Evolutionary conservation across 2,888 invertebrate genomes (phyloP), one percentile per base, ranked within the genome.

Genomic region (Pecten maximus): DNA sequence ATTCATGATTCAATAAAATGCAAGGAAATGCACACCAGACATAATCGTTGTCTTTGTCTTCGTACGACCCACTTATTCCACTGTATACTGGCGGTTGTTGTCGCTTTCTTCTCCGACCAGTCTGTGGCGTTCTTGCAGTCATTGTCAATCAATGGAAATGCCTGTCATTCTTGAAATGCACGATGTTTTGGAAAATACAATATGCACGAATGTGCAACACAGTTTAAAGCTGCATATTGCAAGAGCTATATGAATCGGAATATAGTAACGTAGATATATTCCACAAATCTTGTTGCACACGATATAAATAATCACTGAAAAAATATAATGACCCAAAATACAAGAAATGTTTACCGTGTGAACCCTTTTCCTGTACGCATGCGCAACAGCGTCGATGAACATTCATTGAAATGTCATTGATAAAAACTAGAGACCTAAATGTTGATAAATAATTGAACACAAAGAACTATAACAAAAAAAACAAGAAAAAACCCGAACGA

Each of bases 21-120:
- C 35, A 35, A 74, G 28, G 8, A 74, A 39, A 39, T 40, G 91
- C 94, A 93, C 93, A 96, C 96, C 96, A 96, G 40, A 96, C 94
- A 92, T 95, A 96, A 92, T 96, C 96, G 93, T 95, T 96, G 93
- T 96, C 96, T 93, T 96, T 95, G 92, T 96, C 96, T 92, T 96
- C 96, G 91, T 95, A 96, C 0, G 96, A 95, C 60, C 95, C 95
- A 44, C 93, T 94, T 35, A 96, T 93, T 28, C 96, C 96, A 92
- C 95, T 95, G 89, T 94, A 96, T n/a, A 96, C 96, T 10, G 96
- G 95, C 19, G 96, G 96, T 87, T 95, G 95, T 16, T 94, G 93
- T 88, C 96, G 91, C 91, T 96, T 96, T 89, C 95, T 93, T n/a
- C 92, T 91, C 54, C 90, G 88, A 54, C 89, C 88, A 39, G 90